Evolutionary conservation across 1,140 invertebrate species (phyloP).

Genomic region (Lamellibrachia luymesi): DNA sequence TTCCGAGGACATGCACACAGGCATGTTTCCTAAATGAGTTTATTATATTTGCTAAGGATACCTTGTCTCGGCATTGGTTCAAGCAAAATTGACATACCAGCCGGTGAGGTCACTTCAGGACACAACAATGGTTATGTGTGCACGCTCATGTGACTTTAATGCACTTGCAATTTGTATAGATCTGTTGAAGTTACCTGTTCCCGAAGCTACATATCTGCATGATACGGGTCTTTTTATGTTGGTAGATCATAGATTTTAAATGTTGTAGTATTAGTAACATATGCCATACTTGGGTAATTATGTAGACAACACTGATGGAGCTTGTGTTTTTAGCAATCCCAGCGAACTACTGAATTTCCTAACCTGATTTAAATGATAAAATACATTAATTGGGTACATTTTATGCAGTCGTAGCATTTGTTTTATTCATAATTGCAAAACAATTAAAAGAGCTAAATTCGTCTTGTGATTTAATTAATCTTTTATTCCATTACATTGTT

Average conservation of each 20-base stretch:
- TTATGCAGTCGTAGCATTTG: not conserved
- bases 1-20: not conserved
- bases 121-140: not conserved
- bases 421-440: not conserved
- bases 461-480: not conserved
- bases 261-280: too few relatives aligned
- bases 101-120: not conserved
- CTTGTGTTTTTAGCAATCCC: not conserved
- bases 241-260: too few relatives aligned
- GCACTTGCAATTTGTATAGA: not conserved
- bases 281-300: not conserved
- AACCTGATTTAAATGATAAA: not conserved
- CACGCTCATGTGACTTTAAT: not conserved
- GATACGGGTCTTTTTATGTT: too few relatives aligned
- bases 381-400: too few relatives aligned
- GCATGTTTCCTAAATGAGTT: not conserved
- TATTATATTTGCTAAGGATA: not conserved
- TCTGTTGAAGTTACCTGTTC: not conserved
- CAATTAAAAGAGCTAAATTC: not conserved
- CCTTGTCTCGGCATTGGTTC: not conserved
- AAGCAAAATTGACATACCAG: not conserved
- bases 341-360: not conserved
- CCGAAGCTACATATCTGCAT: not conserved
- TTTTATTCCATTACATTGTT: not conserved
- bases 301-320: not conserved